These are phyloP conservation scores for Epinephelus fuscoguttatus DNA, from an alignment of 2,113 vertebrate genomes.

Conservation along the genomic window DNA sequence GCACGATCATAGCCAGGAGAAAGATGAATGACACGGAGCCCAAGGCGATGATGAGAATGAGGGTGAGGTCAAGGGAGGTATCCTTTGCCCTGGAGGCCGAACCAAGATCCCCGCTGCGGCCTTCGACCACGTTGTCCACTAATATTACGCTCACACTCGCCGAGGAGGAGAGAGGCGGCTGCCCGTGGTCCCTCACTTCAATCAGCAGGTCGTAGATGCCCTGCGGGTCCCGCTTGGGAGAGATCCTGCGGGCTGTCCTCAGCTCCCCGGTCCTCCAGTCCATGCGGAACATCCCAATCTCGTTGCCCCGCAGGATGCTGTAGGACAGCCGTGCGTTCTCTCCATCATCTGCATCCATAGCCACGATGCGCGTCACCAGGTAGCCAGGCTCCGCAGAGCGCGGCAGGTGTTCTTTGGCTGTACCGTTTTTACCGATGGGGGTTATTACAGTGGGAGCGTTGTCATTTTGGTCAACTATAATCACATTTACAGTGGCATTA, in stretches of 20 bases:
- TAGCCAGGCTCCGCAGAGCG: slow-evolving; percentile 95
- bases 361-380: slow-evolving; percentile 93
- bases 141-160: slow-evolving; percentile 91
- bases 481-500: slow-evolving; percentile 92
- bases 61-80: slow-evolving; percentile 93
- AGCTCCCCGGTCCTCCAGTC: slow-evolving; percentile 98
- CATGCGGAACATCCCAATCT: slow-evolving; percentile 96
- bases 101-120: slow-evolving; percentile 82
- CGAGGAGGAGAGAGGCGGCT: slow-evolving; percentile 96
- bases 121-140: slow-evolving; percentile 92
- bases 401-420: slow-evolving; percentile 90
- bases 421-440: slow-evolving; percentile 90
- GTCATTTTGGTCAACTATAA: slow-evolving; percentile 97
- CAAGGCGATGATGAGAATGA: slow-evolving; percentile 97
- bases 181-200: slow-evolving; percentile 96
- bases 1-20: slow-evolving; percentile 96
- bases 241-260: slow-evolving; percentile 92
- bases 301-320: slow-evolving; percentile 94
- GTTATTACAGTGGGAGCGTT: slow-evolving; percentile 88
- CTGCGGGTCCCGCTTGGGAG: slow-evolving; percentile 92
- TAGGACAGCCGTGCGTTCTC: slow-evolving; percentile 97
- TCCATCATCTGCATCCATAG: slow-evolving; percentile 95
- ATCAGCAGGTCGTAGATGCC: slow-evolving; percentile 95
- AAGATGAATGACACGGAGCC: slow-evolving; percentile 98
- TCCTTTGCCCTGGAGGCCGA: slow-evolving; percentile 86